Evolutionary conservation across 2,888 invertebrate genomes (phyloP).

Genomic region (Plebejus argus): DNA sequence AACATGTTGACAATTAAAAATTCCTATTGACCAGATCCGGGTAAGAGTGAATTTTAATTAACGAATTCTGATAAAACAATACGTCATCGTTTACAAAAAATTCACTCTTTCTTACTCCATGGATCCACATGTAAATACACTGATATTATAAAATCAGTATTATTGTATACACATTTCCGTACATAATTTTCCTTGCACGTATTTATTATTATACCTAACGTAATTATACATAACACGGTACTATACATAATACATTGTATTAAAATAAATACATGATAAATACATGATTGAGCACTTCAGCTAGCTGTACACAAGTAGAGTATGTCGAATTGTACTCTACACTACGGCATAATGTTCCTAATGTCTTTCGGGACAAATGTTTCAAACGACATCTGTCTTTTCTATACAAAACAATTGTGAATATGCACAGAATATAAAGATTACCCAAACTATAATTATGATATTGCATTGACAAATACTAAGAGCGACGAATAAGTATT

Average conservation of each 20-base stretch:
- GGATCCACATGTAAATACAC: neutral
- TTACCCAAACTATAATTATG: too few relatives aligned
- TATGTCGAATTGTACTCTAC: neutral
- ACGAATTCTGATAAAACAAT: neutral
- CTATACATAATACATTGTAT: neutral
- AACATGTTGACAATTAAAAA: neutral
- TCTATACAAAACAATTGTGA: too few relatives aligned
- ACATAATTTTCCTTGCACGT: neutral
- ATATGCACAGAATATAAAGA: too few relatives aligned
- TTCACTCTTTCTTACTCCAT: neutral
- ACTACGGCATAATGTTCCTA: neutral
- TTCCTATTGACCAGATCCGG: neutral
- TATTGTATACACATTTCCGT: neutral
- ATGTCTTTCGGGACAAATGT: neutral
- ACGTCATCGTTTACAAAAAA: neutral
- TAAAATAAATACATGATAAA: neutral
- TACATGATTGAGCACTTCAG: neutral
- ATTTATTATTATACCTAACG: neutral
- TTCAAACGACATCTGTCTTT: neutral
- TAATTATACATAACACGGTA: neutral
- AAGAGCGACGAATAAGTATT: too few relatives aligned
- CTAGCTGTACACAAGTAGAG: neutral
- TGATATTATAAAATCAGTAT: neutral
- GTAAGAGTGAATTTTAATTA: neutral
- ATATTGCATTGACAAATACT: too few relatives aligned